Conservation (phyloP, 1,140 invertebrate species). For the Magallana angulata region DNA sequence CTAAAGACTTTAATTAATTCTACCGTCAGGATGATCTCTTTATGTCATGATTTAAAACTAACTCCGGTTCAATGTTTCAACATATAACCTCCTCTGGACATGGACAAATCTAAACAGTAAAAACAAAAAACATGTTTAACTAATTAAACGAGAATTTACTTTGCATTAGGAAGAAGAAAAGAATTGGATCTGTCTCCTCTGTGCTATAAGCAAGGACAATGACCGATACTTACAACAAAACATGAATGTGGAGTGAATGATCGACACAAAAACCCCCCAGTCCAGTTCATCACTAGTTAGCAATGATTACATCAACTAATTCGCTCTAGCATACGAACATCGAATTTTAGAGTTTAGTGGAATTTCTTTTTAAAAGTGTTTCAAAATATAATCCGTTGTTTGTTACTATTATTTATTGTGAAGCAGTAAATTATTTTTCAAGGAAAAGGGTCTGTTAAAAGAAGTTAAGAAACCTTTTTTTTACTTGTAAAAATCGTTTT, state of each 20-base stretch:
- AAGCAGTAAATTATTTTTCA: too few species aligned
- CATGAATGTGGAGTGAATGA: background rate
- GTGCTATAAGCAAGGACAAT: background rate
- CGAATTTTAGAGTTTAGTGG: background rate
- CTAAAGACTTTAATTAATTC: background rate
- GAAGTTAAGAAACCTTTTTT: too few species aligned
- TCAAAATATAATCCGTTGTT: too few species aligned
- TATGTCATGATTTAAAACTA: background rate
- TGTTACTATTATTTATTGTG: too few species aligned
- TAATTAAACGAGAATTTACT: background rate
- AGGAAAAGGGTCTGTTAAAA: too few species aligned
- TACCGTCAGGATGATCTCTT: background rate
- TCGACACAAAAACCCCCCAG: background rate
- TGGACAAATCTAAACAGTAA: background rate
- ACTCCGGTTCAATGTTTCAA: constrained; percentile 5
- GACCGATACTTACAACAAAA: background rate
- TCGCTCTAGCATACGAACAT: background rate
- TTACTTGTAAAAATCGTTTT: too few species aligned
- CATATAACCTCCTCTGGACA: background rate
- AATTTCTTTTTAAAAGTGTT: too few species aligned
- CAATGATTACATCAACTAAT: background rate
- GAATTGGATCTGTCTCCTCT: background rate
- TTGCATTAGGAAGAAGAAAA: background rate
- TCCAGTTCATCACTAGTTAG: background rate
- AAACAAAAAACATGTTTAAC: background rate